A percentile compares a stretch with the other conserved stretches of the same genome.
Conservation (phyloP, 2,797 vertebrate genomes). For the Cuniculus paca region DNA sequence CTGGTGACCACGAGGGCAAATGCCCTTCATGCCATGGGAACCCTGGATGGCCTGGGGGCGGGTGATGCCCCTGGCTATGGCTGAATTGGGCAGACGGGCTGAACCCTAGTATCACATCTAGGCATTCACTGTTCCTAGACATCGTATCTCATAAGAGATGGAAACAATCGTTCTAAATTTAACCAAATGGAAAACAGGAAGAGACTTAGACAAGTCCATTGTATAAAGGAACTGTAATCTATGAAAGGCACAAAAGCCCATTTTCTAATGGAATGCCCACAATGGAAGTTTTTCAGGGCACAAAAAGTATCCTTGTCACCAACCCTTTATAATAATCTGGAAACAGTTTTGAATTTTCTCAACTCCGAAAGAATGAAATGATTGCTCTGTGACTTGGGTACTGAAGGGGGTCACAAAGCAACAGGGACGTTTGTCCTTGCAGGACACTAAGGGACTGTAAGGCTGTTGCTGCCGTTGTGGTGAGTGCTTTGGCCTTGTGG, state of each 20-base stretch:
- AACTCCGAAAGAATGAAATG: conserved; percentile 28
- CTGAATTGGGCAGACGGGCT: conserved; percentile 68
- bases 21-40: conserved; percentile 56
- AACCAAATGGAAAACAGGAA: conserved; percentile 89
- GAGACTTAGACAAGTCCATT: conserved; percentile 86
- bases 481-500: background rate
- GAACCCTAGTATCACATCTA: conserved; percentile 76
- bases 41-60: conserved; percentile 3
- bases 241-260: conserved; percentile 87
- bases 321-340: conserved; percentile 52
- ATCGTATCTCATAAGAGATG: conserved; percentile 83
- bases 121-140: conserved; percentile 87
- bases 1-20: conserved; percentile 58
- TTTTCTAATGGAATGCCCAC: conserved; percentile 86
- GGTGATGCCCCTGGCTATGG: background rate
- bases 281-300: conserved; percentile 75
- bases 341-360: conserved; percentile 66
- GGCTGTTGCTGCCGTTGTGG: background rate
- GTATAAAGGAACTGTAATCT: conserved; percentile 86
- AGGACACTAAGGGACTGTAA: background rate
- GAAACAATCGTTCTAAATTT: conserved; percentile 89
- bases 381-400: background rate
- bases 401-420: background rate
- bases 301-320: conserved; percentile 67
- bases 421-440: background rate